Percentiles rank a stretch among this genome's conserved stretches.
These are phyloP conservation scores for Nineta flava DNA, from an alignment of 2,888 invertebrate species.

Conservation along the genomic window DNA sequence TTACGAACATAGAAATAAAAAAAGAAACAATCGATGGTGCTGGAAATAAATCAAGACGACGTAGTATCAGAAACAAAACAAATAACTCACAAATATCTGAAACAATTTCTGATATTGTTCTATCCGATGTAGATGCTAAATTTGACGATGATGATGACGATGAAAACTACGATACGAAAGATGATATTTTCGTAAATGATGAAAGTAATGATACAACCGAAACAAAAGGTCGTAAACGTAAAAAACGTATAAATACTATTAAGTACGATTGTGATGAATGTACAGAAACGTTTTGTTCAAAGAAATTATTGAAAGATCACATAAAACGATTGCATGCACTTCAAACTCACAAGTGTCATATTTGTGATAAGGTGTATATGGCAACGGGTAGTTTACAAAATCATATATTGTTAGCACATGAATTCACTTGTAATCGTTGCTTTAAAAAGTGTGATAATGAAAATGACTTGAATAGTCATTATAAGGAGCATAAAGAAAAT, in stretches of 20 bases:
- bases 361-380: not conserved
- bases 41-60: not conserved
- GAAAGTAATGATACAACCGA: too few relatives aligned
- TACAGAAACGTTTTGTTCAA: not conserved
- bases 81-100: not conserved
- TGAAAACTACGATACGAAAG: too few relatives aligned
- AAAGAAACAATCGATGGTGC: too few relatives aligned
- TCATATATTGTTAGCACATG: not conserved
- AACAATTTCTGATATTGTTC: not conserved
- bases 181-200: too few relatives aligned
- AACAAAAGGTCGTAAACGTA: too few relatives aligned
- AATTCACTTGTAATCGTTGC: not conserved
- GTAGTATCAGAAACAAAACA: not conserved
- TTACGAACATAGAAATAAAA: too few relatives aligned
- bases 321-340: not conserved
- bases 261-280: not conserved
- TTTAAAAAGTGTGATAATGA: not conserved
- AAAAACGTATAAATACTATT: too few relatives aligned
- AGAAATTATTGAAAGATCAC: not conserved
- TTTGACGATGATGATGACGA: too few relatives aligned
- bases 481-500: not conserved
- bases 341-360: not conserved
- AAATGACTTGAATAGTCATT: not conserved
- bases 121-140: too few relatives aligned
- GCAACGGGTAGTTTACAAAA: not conserved